A percentile compares a stretch with the other conserved stretches of the same genome.
Conservation (phyloP, 2,888 invertebrate species). For the Hirtodrosophila confusa region DNA sequence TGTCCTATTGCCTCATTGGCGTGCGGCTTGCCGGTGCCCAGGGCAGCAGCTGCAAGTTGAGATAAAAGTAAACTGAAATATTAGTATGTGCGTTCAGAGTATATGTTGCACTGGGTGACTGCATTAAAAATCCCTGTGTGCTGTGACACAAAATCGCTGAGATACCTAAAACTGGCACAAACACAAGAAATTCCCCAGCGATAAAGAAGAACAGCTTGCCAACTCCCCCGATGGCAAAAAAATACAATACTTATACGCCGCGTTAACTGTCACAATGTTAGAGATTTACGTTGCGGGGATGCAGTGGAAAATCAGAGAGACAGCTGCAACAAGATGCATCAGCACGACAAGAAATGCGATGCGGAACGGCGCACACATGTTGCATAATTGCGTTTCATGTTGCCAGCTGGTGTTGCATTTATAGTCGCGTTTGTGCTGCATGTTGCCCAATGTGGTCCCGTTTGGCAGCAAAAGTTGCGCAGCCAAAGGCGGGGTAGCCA, state of each 20-base stretch:
- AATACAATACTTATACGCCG: constrained; percentile 57
- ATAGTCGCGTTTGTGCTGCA: constrained; percentile 46
- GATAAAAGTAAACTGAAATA: constrained; percentile 25
- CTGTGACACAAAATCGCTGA: constrained; percentile 45
- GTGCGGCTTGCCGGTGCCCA: constrained; percentile 35
- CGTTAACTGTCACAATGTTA: constrained; percentile 30
- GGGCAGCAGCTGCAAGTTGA: constrained; percentile 47
- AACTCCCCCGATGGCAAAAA: constrained; percentile 10
- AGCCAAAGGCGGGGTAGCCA: neutral
- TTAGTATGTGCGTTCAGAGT: constrained; percentile 28
- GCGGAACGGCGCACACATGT: constrained; percentile 46
- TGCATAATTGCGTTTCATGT: constrained; percentile 77
- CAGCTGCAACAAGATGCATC: constrained; percentile 47
- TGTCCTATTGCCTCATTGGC: constrained; percentile 61
- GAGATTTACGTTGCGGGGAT: constrained; percentile 24
- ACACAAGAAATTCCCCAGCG: neutral
- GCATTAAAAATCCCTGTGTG: constrained; percentile 31
- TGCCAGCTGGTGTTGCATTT: constrained; percentile 58
- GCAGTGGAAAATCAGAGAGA: constrained; percentile 11
- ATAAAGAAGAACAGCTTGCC: too few species aligned
- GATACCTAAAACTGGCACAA: constrained; percentile 15
- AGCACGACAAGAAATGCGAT: constrained; percentile 40
- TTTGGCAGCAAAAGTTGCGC: constrained; percentile 24
- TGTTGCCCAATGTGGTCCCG: constrained; percentile 70
- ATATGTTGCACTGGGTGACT: constrained; percentile 24